Percentiles rank a stretch among this genome's conserved stretches.
phyloP scores from a whole-genome alignment of 1,140 invertebrate species.

The Leptinotarsa defecta region DNA sequence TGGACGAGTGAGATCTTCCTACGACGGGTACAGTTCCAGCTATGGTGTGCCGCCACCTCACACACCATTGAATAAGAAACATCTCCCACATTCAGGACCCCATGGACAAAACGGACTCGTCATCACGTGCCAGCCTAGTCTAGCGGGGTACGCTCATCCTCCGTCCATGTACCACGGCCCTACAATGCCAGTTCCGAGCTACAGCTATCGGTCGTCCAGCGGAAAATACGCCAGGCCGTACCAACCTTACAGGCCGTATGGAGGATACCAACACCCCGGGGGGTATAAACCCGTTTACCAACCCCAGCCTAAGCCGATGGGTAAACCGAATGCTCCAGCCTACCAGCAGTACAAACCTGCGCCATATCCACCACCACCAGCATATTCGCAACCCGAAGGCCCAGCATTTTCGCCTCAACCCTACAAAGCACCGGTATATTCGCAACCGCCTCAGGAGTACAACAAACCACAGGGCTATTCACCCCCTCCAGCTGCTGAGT shows the following conservation, averaged over 20 bases:
- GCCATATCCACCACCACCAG: constrained; percentile 26
- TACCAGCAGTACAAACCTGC: constrained; percentile 31
- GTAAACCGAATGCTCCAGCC: constrained; percentile 11
- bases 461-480: not conserved
- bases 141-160: constrained; percentile 50
- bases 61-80: constrained; percentile 31
- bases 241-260: constrained; percentile 27
- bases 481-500: constrained; percentile 16
- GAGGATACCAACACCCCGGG: constrained; percentile 19
- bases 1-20: constrained; percentile 24
- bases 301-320: constrained; percentile 4
- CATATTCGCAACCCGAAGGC: constrained; percentile 29
- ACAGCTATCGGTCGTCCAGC: constrained; percentile 35
- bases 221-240: constrained; percentile 31
- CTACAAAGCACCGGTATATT: constrained; percentile 21
- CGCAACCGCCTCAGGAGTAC: constrained; percentile 21
- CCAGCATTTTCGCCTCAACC: constrained; percentile 25
- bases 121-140: constrained; percentile 54
- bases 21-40: constrained; percentile 4
- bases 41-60: constrained; percentile 10
- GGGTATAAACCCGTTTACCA: constrained; percentile 7
- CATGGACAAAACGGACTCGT: constrained; percentile 49
- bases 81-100: constrained; percentile 14
- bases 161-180: constrained; percentile 17
- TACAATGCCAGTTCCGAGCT: constrained; percentile 19